Evolutionary conservation across 2,888 invertebrate species (phyloP).

Genomic region (Drosophila ezoana): DNA sequence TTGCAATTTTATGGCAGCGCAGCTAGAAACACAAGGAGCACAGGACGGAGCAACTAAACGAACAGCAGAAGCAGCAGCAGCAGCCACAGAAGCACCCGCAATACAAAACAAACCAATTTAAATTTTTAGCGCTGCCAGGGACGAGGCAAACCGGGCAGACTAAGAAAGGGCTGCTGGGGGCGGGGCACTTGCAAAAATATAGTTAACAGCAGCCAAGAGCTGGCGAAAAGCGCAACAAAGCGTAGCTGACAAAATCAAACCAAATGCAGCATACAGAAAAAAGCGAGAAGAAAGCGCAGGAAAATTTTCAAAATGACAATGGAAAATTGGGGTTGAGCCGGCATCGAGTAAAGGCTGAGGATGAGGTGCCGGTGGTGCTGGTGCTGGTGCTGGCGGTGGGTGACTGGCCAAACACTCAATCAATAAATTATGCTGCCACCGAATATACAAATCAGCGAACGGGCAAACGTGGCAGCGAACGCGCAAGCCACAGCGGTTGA

Average conservation of each 20-base stretch:
- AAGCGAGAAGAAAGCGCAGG: conserved; percentile 16
- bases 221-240: conserved; percentile 77
- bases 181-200: conserved; percentile 38
- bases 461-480: conserved; percentile 37
- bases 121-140: conserved; percentile 68
- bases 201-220: conserved; percentile 55
- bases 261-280: conserved; percentile 34
- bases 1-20: conserved; percentile 80
- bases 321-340: conserved; percentile 36
- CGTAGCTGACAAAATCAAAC: conserved; percentile 77
- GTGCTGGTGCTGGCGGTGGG: conserved; percentile 14
- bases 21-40: conserved; percentile 51
- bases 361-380: conserved; percentile 2
- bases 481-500: conserved; percentile 2
- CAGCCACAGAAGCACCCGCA: conserved; percentile 62
- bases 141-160: neutral
- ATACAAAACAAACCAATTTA: conserved; percentile 81
- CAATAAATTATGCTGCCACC: conserved; percentile 81
- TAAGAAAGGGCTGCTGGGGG: neutral
- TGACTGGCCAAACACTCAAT: conserved; percentile 76
- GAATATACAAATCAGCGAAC: conserved; percentile 74
- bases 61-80: conserved; percentile 40
- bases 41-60: conserved; percentile 33
- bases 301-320: conserved; percentile 63
- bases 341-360: neutral